phyloP scores from a whole-genome alignment of 2,888 invertebrate species.

The Hypolimnas misippus region DNA sequence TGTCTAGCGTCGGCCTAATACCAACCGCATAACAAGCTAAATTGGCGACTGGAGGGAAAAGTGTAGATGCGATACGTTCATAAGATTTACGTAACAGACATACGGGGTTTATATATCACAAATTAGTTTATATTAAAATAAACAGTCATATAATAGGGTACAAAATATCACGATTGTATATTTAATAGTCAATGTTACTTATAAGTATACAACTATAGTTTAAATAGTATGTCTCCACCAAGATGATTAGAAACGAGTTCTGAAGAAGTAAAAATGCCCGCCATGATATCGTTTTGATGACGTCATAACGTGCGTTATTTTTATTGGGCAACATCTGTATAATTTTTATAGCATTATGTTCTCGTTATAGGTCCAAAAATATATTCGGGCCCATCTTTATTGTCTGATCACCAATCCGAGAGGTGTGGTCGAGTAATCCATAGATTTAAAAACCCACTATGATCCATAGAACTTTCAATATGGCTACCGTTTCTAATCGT shows the following conservation, averaged over 20 bases:
- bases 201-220: not conserved
- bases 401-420: no score
- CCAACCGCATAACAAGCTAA: not conserved
- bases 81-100: not conserved
- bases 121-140: conserved; percentile 7
- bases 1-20: not conserved
- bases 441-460: no score
- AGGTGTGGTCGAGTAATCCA: no score
- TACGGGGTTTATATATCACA: conserved; percentile 15
- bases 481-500: not conserved
- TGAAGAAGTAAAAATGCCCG: conserved; percentile 27
- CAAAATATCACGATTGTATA: conserved; percentile 6
- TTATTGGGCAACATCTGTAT: no score
- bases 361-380: not conserved
- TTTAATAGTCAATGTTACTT: conserved; percentile 13
- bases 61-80: not conserved
- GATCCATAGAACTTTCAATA: no score
- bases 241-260: conserved; percentile 3
- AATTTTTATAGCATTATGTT: no score
- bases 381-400: no score
- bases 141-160: conserved; percentile 15
- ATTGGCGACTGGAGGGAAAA: not conserved
- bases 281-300: not conserved
- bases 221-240: not conserved
- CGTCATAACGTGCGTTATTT: no score